These are phyloP conservation scores for Allophyes oxyacanthae DNA, from an alignment of 2,888 invertebrate genomes.

Conservation along the genomic window DNA sequence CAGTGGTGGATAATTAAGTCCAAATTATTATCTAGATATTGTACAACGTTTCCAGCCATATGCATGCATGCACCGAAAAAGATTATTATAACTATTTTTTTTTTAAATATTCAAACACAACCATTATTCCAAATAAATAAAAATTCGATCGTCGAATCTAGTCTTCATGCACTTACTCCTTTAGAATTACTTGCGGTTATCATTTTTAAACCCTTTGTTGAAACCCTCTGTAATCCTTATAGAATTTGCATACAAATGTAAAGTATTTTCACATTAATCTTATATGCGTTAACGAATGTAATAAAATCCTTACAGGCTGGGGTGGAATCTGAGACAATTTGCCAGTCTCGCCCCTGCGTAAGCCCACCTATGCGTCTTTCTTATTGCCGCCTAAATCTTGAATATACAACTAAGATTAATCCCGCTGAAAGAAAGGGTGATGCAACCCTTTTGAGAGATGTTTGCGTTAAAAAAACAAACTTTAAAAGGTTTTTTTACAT, in stretches of 20 bases:
- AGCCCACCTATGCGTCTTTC: slow-evolving; percentile 89
- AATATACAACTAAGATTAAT: slow-evolving; percentile 89
- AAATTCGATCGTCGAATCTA: not conserved
- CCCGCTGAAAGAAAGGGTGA: slow-evolving; percentile 86
- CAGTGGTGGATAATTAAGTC: no score
- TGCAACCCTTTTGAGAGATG: slow-evolving; percentile 75
- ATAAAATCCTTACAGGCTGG: slow-evolving; percentile 82
- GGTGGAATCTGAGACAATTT: slow-evolving; percentile 88
- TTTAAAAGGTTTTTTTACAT: slow-evolving; percentile 19
- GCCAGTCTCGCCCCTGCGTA: slow-evolving; percentile 81
- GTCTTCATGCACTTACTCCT: slow-evolving; percentile 6
- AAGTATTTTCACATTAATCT: slow-evolving; percentile 83
- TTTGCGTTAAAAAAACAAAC: slow-evolving; percentile 52
- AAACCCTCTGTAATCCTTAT: slow-evolving; percentile 57
- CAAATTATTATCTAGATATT: no score
- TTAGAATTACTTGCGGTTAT: slow-evolving; percentile 32
- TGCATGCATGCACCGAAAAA: no score
- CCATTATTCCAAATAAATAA: no score
- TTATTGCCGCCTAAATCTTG: slow-evolving; percentile 88
- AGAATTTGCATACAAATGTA: slow-evolving; percentile 80
- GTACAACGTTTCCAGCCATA: no score
- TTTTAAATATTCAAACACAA: no score
- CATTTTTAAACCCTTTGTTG: slow-evolving; percentile 46
- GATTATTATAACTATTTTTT: no score
- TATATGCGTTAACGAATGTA: slow-evolving; percentile 87